Evolutionary conservation across 1,140 invertebrate species (phyloP).

Genomic region (Leptinotarsa defecta): DNA sequence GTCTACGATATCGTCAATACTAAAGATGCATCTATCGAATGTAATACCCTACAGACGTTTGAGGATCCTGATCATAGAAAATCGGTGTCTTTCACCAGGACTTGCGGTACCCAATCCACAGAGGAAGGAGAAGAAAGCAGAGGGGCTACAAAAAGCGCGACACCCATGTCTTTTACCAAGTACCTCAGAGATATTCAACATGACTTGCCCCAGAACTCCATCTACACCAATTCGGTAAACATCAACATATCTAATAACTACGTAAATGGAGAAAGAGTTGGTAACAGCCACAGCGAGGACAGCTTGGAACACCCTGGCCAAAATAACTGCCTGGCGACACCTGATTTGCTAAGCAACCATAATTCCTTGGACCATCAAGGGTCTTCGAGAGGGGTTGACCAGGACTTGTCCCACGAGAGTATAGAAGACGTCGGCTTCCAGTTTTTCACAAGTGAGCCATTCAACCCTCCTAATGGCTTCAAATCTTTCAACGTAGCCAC

Average conservation of each 20-base stretch:
- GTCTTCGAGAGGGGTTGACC: background rate
- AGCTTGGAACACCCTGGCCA: conserved; percentile 57
- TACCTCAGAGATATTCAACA: conserved; percentile 41
- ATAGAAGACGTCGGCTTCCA: background rate
- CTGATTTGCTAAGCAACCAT: conserved; percentile 54
- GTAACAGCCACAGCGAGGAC: conserved; percentile 40
- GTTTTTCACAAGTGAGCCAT: background rate
- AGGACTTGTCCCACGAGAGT: conserved; percentile 7
- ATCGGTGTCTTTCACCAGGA: conserved; percentile 52
- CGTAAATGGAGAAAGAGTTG: conserved; percentile 47
- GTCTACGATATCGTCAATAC: conserved; percentile 48
- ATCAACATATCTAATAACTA: conserved; percentile 62
- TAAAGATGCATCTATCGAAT: conserved; percentile 54
- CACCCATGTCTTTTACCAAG: conserved; percentile 44
- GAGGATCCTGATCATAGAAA: conserved; percentile 32
- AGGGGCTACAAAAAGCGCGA: background rate
- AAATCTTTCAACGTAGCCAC: background rate
- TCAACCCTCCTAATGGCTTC: background rate
- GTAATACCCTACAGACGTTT: conserved; percentile 46
- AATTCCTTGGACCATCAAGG: conserved; percentile 46
- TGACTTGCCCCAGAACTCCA: conserved; percentile 44
- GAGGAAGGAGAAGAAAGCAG: conserved; percentile 33
- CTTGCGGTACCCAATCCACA: conserved; percentile 53
- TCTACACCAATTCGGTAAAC: conserved; percentile 57
- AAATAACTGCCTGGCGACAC: conserved; percentile 48